These are phyloP conservation scores for Sorex maritimensis DNA, from an alignment of 2,797 vertebrate genomes.

Conservation along the genomic window DNA sequence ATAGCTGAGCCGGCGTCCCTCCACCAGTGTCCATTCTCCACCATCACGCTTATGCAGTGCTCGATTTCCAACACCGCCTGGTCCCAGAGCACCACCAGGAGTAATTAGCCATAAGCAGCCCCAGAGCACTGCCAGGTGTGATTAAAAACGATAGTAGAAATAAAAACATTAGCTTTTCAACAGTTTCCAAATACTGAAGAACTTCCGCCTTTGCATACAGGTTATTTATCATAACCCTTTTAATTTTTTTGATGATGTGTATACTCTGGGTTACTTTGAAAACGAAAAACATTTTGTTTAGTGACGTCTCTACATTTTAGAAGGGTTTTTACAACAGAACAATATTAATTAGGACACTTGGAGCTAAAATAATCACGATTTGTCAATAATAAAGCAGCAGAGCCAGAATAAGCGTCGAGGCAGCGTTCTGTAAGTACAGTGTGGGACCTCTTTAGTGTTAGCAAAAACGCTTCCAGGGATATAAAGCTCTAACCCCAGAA, in stretches of 20 bases:
- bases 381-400: neutral
- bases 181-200: neutral
- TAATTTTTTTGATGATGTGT: neutral
- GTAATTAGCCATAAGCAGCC: no score
- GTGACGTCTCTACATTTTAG: neutral
- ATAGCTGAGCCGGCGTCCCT: no score
- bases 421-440: fast-evolving
- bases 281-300: neutral
- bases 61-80: no score
- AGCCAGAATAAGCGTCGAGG: neutral
- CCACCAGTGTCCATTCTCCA: no score
- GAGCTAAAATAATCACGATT: neutral
- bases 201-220: neutral
- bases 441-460: neutral
- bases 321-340: neutral
- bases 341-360: neutral
- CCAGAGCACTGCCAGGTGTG: no score
- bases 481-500: neutral
- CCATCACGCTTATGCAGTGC: no score
- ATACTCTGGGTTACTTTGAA: neutral
- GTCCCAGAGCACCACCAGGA: no score
- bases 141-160: no score
- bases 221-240: neutral
- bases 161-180: constrained; percentile 18
- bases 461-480: neutral